A percentile compares a stretch with the other conserved stretches of the same genome.
These are phyloP conservation scores for Altica lythri DNA, from an alignment of 2,888 invertebrate species.

Conservation along the genomic window DNA sequence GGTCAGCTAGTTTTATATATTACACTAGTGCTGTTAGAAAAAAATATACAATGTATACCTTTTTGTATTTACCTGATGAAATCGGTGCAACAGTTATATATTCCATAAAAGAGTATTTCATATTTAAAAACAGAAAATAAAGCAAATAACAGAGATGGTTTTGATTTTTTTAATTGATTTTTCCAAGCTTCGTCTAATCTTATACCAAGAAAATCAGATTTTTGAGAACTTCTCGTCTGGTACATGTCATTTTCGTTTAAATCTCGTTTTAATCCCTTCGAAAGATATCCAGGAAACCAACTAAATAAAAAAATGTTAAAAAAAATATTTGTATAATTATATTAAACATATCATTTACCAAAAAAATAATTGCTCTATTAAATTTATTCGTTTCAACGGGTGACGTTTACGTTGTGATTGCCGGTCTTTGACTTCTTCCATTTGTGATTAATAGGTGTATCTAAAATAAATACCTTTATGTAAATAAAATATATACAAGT, in stretches of 20 bases:
- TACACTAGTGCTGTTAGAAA: too few species aligned
- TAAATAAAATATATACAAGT: too few species aligned
- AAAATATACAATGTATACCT: too few species aligned
- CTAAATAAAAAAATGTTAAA: conserved; percentile 46
- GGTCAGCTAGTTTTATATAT: too few species aligned
- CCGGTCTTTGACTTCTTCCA: too few species aligned
- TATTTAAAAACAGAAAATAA: conserved; percentile 43
- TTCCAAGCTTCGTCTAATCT: conserved; percentile 52
- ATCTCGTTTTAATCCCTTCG: conserved; percentile 57
- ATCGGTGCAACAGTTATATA: conserved; percentile 32
- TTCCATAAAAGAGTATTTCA: conserved; percentile 36
- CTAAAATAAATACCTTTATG: too few species aligned
- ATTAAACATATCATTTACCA: too few species aligned
- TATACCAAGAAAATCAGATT: conserved; percentile 49
- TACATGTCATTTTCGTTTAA: conserved; percentile 60
- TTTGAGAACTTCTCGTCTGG: conserved; percentile 15
- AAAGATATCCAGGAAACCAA: conserved; percentile 59
- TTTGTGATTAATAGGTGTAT: too few species aligned
- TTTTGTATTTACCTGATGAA: conserved; percentile 29
- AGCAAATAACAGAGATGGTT: conserved; percentile 46
- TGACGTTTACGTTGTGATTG: too few species aligned
- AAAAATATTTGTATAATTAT: too few species aligned
- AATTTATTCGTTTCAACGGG: too few species aligned
- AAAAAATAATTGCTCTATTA: too few species aligned
- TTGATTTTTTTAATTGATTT: conserved; percentile 37